Evolutionary conservation across 2,797 vertebrate species (phyloP), one percentile per base, ranked within the genome.

Genomic region (Coregonus sp.): DNA sequence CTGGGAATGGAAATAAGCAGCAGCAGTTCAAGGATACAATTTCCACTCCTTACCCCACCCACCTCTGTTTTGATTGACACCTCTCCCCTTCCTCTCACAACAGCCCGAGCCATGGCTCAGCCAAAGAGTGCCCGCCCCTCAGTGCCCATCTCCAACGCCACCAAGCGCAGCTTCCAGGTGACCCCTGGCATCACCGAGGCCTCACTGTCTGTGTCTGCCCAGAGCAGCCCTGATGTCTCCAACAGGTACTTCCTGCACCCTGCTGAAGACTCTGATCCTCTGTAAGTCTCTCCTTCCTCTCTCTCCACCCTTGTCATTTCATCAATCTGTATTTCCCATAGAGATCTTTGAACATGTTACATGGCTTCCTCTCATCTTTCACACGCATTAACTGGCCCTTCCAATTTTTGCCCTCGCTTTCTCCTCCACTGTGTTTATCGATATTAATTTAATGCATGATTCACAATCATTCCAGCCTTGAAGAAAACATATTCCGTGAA

Each of bases 71-170:
- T 70, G 72, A 73, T 50, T 71, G 35, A 70, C 73, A 12, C 65
- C 18, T 70, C 29, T 6, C 67, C 47, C 47, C 37, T 40, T 40
- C 50, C 14, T 35, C 18, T 78, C 73, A 52, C 90, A 99, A 50
- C 90, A 99, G 98, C 94, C 77, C 97, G 97, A 93, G 85, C 94
- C 35, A 90, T 92, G 82, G 84, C 95, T 85, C 97, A 96, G 85
- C 96, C 95, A 68, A 98, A 96, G 90, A 95, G 94, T 91, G 91
- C 92, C 75, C 95, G 97, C 3, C 95, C 97, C 0, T 95, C 95
- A 0, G 95, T 99, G 35, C 97, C 97, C 4, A 99, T 99, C 80
- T 99, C 98, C 85, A 99, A 99, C 0, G 98, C 97, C 51, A 99
- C 98, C 61, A 99, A 98, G 88, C 95, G 98, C 70, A 99, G 98